Evolutionary conservation across 2,888 invertebrate genomes (phyloP).

Genomic region (Nebria salina): DNA sequence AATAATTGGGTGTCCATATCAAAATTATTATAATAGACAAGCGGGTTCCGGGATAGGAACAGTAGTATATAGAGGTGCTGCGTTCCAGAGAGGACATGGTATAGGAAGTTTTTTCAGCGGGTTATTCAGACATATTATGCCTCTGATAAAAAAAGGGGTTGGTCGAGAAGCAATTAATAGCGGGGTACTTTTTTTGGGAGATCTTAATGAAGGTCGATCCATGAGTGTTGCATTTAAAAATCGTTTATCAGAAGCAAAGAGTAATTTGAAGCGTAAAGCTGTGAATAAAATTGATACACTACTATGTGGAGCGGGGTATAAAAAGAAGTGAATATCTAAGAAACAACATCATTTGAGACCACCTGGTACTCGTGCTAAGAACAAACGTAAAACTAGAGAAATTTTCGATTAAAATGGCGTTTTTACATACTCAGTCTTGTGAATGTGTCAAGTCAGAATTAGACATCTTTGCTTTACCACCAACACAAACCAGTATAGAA

Average conservation of each 20-base stretch:
- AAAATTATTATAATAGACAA: conserved; percentile 23
- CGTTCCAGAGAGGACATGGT: conserved; percentile 33
- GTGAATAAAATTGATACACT: not conserved
- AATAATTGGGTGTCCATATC: conserved; percentile 12
- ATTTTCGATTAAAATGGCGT: conserved; percentile 49
- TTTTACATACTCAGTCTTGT: conserved; percentile 49
- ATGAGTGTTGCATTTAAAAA: not conserved
- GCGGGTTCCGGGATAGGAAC: conserved; percentile 30
- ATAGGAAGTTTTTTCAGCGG: conserved; percentile 28
- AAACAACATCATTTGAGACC: not conserved
- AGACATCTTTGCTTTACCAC: conserved; percentile 51
- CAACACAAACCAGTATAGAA: conserved; percentile 52
- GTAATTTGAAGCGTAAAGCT: conserved; percentile 5
- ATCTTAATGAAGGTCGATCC: not conserved
- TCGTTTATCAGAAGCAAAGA: not conserved
- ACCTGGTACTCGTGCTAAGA: not conserved
- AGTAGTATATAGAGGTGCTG: conserved; percentile 30
- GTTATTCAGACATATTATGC: conserved; percentile 28
- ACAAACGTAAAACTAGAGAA: conserved; percentile 30
- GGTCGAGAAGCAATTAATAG: conserved; percentile 28
- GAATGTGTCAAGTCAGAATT: conserved; percentile 50
- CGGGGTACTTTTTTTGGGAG: not conserved
- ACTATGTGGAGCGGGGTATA: not conserved
- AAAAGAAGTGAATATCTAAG: not conserved
- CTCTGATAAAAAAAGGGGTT: conserved; percentile 38